phyloP scores from a whole-genome alignment of 2,113 vertebrate species.

The Ginglymostoma cirratum region DNA sequence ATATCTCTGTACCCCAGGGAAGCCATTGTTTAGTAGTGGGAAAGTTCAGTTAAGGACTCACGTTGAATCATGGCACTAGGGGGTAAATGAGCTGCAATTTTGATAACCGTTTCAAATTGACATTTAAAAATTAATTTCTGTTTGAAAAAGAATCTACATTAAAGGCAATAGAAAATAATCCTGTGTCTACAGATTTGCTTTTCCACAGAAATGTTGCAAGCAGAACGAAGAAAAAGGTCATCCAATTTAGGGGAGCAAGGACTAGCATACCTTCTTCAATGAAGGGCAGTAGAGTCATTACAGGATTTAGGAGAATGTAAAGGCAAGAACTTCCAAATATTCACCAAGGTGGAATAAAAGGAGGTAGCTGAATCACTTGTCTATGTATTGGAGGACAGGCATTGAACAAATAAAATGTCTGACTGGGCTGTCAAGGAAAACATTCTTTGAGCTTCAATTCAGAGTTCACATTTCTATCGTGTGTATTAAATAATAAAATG shows the following conservation, averaged over 20 bases:
- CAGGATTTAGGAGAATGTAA: not conserved
- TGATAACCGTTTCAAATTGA: not conserved
- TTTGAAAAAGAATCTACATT: not conserved
- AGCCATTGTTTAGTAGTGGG: too few relatives aligned
- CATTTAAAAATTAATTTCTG: not conserved
- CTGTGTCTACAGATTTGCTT: not conserved
- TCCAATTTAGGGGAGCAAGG: not conserved
- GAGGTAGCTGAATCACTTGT: not conserved
- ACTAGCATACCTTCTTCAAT: not conserved
- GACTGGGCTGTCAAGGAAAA: not conserved
- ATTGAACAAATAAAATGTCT: not conserved
- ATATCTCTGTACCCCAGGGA: too few relatives aligned
- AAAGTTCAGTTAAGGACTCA: not conserved
- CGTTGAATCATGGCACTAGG: not conserved
- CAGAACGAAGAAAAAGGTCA: not conserved
- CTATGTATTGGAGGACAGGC: not conserved
- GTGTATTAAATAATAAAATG: not conserved
- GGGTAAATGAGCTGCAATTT: not conserved
- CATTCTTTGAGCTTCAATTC: not conserved
- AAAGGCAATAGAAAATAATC: not conserved
- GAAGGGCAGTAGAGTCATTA: not conserved
- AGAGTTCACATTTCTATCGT: not conserved
- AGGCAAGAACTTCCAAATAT: not conserved
- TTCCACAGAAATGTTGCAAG: not conserved
- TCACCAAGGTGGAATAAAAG: not conserved